These are phyloP conservation scores for Corticium candelabrum DNA, from an alignment of 37 sponge, comb jelly and placozoan species.

Conservation along the genomic window DNA sequence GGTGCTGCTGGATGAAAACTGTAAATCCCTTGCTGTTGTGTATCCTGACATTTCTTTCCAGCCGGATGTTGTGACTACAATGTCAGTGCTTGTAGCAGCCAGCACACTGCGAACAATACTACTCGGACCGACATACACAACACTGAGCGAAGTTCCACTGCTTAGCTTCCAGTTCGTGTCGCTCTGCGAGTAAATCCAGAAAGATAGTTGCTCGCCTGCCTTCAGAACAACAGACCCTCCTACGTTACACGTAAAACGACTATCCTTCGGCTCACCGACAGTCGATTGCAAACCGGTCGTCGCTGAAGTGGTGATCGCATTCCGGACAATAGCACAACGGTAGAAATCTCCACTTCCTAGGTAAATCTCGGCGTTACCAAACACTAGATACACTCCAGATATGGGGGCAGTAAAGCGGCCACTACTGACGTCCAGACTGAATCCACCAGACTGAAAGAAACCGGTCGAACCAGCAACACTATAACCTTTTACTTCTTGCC, in stretches of 20 bases:
- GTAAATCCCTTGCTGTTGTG: too few species aligned
- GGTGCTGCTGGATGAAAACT: too few species aligned
- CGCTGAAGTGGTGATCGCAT: not conserved
- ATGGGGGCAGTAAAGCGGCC: not conserved
- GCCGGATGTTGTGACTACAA: not conserved
- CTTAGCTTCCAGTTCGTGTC: not conserved
- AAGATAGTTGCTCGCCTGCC: not conserved
- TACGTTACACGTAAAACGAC: not conserved
- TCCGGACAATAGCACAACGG: not conserved
- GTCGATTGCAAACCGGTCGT: too few species aligned
- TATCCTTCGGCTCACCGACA: not conserved
- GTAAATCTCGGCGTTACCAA: not conserved
- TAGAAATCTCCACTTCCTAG: not conserved
- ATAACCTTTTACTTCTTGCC: not conserved
- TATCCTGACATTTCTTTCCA: not conserved
- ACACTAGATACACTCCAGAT: not conserved
- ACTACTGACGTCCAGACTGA: not conserved
- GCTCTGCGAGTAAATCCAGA: not conserved
- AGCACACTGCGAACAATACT: too few species aligned
- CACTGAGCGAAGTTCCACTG: not conserved
- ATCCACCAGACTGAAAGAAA: not conserved
- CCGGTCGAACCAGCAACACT: not conserved
- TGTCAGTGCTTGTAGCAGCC: not conserved
- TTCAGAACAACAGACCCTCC: not conserved
- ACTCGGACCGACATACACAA: not conserved